Conservation (phyloP, 2,113 vertebrate species). For the Pseudolaguvia tuberculata region DNA sequence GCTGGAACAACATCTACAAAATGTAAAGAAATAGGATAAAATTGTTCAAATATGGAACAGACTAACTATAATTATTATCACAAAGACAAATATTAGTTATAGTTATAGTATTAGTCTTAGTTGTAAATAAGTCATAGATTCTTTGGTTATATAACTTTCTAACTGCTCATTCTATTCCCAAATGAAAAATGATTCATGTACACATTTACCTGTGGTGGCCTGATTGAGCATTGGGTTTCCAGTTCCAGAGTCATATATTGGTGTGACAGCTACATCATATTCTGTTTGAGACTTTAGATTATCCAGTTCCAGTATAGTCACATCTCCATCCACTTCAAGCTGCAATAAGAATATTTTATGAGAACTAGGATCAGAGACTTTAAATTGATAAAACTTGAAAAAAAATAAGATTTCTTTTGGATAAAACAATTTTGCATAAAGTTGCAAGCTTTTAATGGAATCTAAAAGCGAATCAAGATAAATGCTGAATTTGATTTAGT, state of each 20-base stretch:
- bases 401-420: too few species aligned
- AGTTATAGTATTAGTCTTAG: too few species aligned
- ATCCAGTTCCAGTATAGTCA: constrained; percentile 70
- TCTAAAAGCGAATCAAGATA: neutral
- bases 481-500: neutral
- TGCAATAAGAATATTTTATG: constrained; percentile 54
- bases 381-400: neutral
- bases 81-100: too few species aligned
- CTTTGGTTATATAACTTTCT: too few species aligned
- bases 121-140: too few species aligned
- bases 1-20: constrained; percentile 79
- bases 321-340: constrained; percentile 81
- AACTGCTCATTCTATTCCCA: too few species aligned
- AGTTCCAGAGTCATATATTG: constrained; percentile 79
- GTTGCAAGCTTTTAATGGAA: neutral
- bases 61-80: too few species aligned
- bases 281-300: constrained; percentile 85
- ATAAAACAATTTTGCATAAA: too few species aligned
- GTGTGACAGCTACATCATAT: constrained; percentile 80
- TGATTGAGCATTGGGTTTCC: constrained; percentile 71
- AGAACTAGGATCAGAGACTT: neutral
- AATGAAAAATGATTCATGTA: too few species aligned
- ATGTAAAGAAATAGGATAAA: neutral
- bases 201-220: constrained; percentile 75
- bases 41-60: neutral